These are phyloP conservation scores for Dipus sagitta DNA, from an alignment of 2,797 vertebrate genomes.

Conservation along the genomic window DNA sequence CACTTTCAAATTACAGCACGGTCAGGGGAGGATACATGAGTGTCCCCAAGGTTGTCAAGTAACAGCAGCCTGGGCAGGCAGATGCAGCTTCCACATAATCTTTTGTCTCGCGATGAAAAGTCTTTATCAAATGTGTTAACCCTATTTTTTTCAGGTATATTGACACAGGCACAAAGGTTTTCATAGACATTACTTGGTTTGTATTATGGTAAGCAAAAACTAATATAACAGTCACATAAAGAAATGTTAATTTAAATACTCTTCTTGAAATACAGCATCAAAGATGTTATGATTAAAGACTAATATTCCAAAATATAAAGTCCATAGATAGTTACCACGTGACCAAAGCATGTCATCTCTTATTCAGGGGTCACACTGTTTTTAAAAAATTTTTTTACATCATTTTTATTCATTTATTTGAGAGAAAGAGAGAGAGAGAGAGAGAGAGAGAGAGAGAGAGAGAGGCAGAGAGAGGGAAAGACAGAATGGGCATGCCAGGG, in stretches of 20 bases:
- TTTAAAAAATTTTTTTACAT: too few relatives aligned
- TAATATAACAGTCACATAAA: slow-evolving; percentile 10
- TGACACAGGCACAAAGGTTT: neutral
- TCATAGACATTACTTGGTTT: neutral
- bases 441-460: too few relatives aligned
- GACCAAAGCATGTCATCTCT: neutral
- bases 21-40: slow-evolving; percentile 34
- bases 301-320: neutral
- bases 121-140: neutral
- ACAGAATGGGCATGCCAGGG: too few relatives aligned
- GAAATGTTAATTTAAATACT: slow-evolving; percentile 54
- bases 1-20: slow-evolving; percentile 59
- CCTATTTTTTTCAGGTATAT: neutral
- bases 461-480: too few relatives aligned
- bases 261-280: neutral
- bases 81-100: neutral
- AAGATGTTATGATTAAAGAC: slow-evolving; percentile 21
- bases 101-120: slow-evolving; percentile 57
- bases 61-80: neutral
- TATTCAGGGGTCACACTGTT: neutral
- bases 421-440: too few relatives aligned
- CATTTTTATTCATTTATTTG: too few relatives aligned
- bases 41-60: neutral
- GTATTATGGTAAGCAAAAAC: neutral
- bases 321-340: neutral